Base-by-base conservation (phyloP, 2,113 vertebrate species). In the Spilogale gracilis region DNA sequence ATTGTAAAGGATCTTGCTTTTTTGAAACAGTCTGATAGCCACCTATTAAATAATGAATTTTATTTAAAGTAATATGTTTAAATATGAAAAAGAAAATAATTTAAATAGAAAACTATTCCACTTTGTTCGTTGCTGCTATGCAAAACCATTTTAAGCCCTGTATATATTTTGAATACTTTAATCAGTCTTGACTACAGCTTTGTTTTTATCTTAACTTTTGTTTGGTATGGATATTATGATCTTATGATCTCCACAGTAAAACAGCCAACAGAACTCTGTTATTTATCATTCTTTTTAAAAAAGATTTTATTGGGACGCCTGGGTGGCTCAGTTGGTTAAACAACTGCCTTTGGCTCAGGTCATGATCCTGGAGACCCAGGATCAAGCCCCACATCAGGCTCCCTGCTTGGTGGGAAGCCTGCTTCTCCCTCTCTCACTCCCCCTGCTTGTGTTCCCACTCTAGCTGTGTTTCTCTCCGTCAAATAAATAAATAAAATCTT, bases 1-100 rank as follows among this genome's bases (percentile, higher is more conserved):
- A 13, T 73, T 78, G 10, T 76, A 69, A 94, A n/a, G 27, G 78
- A n/a, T 89, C 96, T 86, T 96, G 65, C 84, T 79, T 98, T 98
- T 94, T 63, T 91, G 20, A 92, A 93, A 63, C 11, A 63, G 5
- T 74, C 95, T 82, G 50, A 88, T 80, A 92, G 20, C 23, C 25
- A 56, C 2, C 20, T 84, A 74, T 81, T 89, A 88, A 96, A 58
- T 80, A 63, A 73, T 85, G 6, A 86, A 69, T 67, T 91, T 95
- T 91, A 89, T 60, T 93, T 71, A 69, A 96, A 92, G 67, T 60
- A 74, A 14, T 56, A 45, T 5, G 38, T 73, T 79, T 88, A 56
- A 89, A 63, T 61, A 60, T 14, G 60, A 67, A 91, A 74, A 54
- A 18, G 25, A 87, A 97, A 48, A 6, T 30, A 45, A 9, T 27